Evolutionary conservation across 2,113 vertebrate genomes (phyloP).

Genomic region (Elgaria multicarinata): DNA sequence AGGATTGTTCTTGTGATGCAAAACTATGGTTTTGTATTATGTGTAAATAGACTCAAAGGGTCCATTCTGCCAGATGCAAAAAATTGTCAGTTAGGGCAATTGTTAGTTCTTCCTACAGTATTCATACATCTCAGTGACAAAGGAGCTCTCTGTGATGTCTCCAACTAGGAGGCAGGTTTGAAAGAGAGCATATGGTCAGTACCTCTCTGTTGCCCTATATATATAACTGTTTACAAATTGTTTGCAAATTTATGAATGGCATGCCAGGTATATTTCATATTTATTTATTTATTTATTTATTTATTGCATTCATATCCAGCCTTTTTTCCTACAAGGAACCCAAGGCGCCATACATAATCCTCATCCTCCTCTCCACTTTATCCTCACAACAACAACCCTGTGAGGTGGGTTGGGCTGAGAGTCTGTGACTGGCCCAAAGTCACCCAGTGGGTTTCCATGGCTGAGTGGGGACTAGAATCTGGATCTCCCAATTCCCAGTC

Average conservation of each 20-base stretch:
- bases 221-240: background rate
- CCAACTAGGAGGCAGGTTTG: conserved; percentile 5
- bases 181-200: background rate
- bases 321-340: no score
- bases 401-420: no score
- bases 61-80: background rate
- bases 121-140: background rate
- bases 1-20: background rate
- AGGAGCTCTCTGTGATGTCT: background rate
- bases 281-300: no score
- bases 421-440: no score
- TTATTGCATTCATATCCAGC: no score
- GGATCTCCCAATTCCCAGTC: no score
- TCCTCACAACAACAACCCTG: no score
- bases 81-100: background rate
- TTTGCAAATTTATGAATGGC: background rate
- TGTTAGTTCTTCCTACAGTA: background rate
- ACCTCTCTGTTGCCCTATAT: conserved; percentile 39
- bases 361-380: no score
- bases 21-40: background rate
- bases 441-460: no score
- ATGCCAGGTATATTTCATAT: background rate
- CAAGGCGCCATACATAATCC: no score
- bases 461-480: no score
- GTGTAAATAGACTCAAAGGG: background rate